Evolutionary conservation across 2,113 vertebrate genomes (phyloP), one percentile per base, ranked within the genome.

Genomic region (Macroglossus sobrinus): DNA sequence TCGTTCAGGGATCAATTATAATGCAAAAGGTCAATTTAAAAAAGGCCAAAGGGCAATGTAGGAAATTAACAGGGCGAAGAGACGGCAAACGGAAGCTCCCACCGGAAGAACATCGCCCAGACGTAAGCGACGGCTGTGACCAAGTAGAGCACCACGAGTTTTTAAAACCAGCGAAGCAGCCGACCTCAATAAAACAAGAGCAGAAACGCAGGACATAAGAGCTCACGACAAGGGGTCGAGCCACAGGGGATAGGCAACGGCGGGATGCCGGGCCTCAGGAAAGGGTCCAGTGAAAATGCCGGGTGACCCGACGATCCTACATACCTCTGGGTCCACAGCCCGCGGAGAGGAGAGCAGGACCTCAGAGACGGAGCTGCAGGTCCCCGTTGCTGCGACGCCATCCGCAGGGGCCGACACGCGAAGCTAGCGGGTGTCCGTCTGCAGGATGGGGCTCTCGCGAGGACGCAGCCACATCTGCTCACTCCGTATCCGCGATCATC

Each of bases 151-250:
- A 53, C 12, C 38, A 13, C 22, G 68, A 57, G 24, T 1, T 33
- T 89, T 75, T 30, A 84, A 84, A 68, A 21, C 11, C 15, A 18
- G 21, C 21, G 43, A 63, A 71, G 80, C 14, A 64, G 33, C 30
- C 95, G 28, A 55, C 84, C 40, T 79, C 30, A 22, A 30, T 91
- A 89, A 97, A 94, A 95, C 86, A 94, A 94, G 95, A 97, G 40
- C 64, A 68, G 64, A 80, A 38, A 76, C 33, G 35, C 33, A 86
- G 50, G 35, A 61, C 38, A 35, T 38, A 26, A 74, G 95, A 91
- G 76, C 68, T 69, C 18, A 16, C 16, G 40, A 9, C 5, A 45
- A 66, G 38, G 47, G 0, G 15, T 24, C 33, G 30, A n/a, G 10
- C 24, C 6, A 16, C 26, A 53, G 82, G 45, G 53, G 3, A 47